Evolutionary conservation across 2,888 invertebrate genomes (phyloP).

Genomic region (Trachelus troglodyta): DNA sequence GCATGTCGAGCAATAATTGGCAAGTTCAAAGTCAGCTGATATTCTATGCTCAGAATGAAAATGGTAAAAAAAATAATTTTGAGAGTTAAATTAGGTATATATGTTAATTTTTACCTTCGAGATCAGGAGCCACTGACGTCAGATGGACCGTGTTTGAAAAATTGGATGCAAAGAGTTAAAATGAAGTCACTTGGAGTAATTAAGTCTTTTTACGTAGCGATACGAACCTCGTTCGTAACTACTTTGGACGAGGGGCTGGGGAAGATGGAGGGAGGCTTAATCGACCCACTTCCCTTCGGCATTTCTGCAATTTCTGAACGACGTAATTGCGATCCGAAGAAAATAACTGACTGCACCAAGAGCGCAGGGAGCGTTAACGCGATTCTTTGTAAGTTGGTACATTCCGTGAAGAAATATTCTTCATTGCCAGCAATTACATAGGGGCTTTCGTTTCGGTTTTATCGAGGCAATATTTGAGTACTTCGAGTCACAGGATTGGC

Average conservation of each 20-base stretch:
- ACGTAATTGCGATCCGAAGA: slow-evolving; percentile 36
- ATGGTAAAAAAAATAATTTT: neutral
- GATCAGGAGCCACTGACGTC: neutral
- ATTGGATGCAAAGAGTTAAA: neutral
- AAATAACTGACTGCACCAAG: slow-evolving; percentile 11
- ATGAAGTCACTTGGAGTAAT: slow-evolving; percentile 4
- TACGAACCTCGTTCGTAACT: neutral
- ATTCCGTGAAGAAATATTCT: neutral
- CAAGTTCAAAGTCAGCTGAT: neutral
- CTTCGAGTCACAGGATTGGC: neutral
- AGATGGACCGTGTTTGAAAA: neutral
- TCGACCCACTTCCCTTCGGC: slow-evolving; percentile 21
- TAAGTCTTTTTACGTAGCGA: neutral
- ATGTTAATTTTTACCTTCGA: neutral
- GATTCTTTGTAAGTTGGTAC: neutral
- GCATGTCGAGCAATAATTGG: neutral
- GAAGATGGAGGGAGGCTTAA: neutral
- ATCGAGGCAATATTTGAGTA: neutral
- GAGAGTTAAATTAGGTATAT: neutral
- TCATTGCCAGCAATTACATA: neutral
- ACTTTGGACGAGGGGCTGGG: neutral
- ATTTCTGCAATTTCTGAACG: slow-evolving; percentile 47
- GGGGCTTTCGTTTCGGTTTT: neutral
- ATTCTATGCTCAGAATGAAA: neutral
- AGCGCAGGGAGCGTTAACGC: neutral